Evolutionary conservation across 2,113 vertebrate species (phyloP).

Genomic region (Charadrius vociferus): DNA sequence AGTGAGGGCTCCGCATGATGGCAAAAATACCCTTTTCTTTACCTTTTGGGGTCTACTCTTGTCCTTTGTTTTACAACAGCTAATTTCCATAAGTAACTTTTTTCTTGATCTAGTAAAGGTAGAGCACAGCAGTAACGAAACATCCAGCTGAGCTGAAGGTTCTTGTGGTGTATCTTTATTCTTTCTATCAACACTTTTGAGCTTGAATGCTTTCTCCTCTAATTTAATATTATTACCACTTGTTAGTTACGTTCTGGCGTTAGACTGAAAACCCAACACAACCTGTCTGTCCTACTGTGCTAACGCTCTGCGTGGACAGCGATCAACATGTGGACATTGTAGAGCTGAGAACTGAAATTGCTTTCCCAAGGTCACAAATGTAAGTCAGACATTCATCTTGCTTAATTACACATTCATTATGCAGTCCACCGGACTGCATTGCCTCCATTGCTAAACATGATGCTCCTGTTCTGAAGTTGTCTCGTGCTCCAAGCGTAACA

Average conservation of each 20-base stretch:
- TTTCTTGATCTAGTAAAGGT: neutral
- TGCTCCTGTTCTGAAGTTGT: neutral
- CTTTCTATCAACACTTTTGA: neutral
- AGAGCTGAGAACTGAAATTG: neutral
- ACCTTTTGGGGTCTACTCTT: neutral
- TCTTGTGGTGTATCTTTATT: neutral
- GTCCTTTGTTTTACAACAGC: neutral
- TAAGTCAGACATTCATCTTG: neutral
- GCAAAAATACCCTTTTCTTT: neutral
- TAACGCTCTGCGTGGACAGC: neutral
- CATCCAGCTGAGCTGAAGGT: neutral
- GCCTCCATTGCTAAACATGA: neutral
- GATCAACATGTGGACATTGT: neutral
- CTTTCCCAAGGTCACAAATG: neutral
- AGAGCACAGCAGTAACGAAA: neutral
- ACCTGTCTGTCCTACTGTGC: neutral
- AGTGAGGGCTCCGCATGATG: neutral
- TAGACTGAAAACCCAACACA: neutral
- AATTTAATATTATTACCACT: neutral
- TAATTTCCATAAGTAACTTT: neutral
- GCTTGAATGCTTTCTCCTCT: neutral
- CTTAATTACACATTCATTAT: neutral
- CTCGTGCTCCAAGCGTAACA: neutral
- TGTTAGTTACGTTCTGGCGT: neutral
- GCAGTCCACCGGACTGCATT: neutral